Evolutionary conservation across 64 coral and sea anemone genomes (phyloP), one percentile per base, ranked within the genome.

Genomic region (Montipora cactus): DNA sequence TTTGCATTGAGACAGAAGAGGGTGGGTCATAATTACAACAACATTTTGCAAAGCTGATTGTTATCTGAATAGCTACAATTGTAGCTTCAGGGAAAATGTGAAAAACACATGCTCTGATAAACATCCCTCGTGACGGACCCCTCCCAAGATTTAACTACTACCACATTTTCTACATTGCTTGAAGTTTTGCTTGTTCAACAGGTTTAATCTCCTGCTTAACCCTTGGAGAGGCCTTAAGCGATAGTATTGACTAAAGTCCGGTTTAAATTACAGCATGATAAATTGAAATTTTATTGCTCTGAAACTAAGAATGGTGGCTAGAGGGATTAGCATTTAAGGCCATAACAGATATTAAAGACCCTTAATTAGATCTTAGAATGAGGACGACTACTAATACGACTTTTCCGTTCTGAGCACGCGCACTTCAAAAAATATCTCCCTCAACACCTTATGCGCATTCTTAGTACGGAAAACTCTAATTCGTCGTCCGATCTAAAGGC

Each of bases 181-280:
- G 61, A 23, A 9, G 18, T 8, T 72, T 70, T 86, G 82, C 71
- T 51, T 86, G 66, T 72, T 86, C 44, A 86, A 72, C 66, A 86
- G 45, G 47, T 71, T 49, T 86, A 86, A 86, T 70, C 82, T 14
- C 16, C 16, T 68, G 28, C 66, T 86, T 86, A 86, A 52, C 44
- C 82, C 9, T n/a, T 23, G 5, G 50, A 64, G 16, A 18, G 82
- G 46, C 21, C 44, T 86, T 5, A 20, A 47, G 44, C 44, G 68
- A 71, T 71, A 71, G 28, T 18, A 71, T 7, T 2, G 37, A 37
- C 37, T 11, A 23, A 15, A 71, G 21, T 12, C 23, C 58, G 59
- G 22, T 62, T 82, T 82, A 22, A 28, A 62, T 82, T 23, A 66
- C 55, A 66, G 80, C 22, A 1, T 25, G 25, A 82, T 82, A 64